Conservation (phyloP, 1,140 invertebrate genomes). For the Apis laboriosa region DNA sequence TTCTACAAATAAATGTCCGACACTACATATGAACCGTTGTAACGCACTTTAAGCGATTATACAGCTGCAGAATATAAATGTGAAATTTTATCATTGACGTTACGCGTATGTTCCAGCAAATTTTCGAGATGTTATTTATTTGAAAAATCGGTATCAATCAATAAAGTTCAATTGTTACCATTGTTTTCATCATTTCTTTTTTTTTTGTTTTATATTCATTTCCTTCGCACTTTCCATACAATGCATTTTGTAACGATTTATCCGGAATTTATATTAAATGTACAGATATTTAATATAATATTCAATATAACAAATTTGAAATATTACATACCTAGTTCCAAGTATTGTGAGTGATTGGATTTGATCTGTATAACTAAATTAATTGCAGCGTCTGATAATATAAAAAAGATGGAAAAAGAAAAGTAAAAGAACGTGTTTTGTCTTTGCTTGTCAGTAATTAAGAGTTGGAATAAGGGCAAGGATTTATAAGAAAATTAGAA, state of each 20-base stretch:
- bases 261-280: no score
- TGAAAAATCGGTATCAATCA: conserved; percentile 26
- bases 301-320: not conserved
- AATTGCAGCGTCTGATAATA: no score
- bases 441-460: no score
- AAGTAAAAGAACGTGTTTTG: no score
- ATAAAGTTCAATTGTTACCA: conserved; percentile 29
- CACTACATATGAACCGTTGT: conserved; percentile 4
- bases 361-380: not conserved
- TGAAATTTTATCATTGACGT: conserved; percentile 52
- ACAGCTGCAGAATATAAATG: conserved; percentile 38
- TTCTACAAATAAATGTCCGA: not conserved
- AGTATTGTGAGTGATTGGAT: not conserved
- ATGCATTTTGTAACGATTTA: not conserved
- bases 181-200: not conserved
- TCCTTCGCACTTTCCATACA: not conserved
- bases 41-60: conserved; percentile 45
- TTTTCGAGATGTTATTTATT: conserved; percentile 43
- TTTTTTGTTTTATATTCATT: not conserved
- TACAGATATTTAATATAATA: no score
- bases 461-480: no score
- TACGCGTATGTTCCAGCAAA: conserved; percentile 31
- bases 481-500: no score
- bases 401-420: no score
- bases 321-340: no score